Base-by-base conservation (phyloP, 1,140 invertebrate species). In the Ceratina calcarata region DNA sequence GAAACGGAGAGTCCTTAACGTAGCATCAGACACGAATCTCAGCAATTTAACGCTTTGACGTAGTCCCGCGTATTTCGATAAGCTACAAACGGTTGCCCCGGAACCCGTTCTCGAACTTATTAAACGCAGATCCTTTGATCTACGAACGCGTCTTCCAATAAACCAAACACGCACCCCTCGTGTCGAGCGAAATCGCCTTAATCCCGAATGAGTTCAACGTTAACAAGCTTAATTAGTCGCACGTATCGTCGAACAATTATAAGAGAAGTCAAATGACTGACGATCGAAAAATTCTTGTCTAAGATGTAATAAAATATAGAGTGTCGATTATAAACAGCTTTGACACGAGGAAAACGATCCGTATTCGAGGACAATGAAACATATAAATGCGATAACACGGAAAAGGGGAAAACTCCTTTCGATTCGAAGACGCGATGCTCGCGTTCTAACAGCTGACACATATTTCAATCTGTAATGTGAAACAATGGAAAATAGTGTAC, bases 341-440 rank as follows among this genome's bases (percentile, higher is more conserved):
- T 32, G 27, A 32, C 1, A 32, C 27, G 27, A 32, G 27, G 27
- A 32, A 32, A 32, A 32, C 27, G 27, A 32, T 4, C 27, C 27
- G 27, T 2, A 32, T 87, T 86, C 77, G 22, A 72, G 72, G 69
- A 84, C 86, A 84, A 86, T 80, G 81, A 62, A 79, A 32, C 32
- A 55, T 61, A 69, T 61, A 83, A 57, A 75, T 13, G 12, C 27
- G 58, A 20, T 51, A 74, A 65, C 27, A 74, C 71, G 78, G 77
- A 78, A 79, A 62, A 78, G 67, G 79, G 71, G 70, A 67, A 74
- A 78, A 53, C 51, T 80, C 79, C 79, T 84, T 82, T 74, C 74
- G 79, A 84, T 68, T 68, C 60, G 32, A 49, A 22, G 55, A 71
- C 53, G 20, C 70, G 70, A 22, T 37, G 65, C 62, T 84, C 62